These are phyloP conservation scores for human DNA, from an alignment of 2,113 vertebrate species.

Conservation along the genomic window DNA sequence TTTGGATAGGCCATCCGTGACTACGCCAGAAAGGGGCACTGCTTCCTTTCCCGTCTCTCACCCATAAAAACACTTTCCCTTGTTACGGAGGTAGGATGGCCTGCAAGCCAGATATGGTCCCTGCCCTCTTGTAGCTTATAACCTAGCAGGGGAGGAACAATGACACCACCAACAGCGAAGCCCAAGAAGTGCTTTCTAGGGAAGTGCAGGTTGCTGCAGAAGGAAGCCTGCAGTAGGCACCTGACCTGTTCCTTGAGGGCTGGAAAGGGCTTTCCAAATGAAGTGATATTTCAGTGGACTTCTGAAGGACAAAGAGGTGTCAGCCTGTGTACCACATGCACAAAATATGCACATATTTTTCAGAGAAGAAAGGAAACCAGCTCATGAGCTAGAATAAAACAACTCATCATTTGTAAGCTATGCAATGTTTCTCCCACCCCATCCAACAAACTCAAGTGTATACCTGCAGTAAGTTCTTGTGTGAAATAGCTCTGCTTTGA, in stretches of 20 bases:
- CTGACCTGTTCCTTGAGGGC: not conserved
- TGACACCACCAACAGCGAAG: not conserved
- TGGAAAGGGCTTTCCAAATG: not conserved
- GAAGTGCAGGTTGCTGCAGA: not conserved
- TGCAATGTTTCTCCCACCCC: not conserved
- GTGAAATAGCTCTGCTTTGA: not conserved
- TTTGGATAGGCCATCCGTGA: not conserved
- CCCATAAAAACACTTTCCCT: too few species aligned
- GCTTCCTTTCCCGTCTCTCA: not conserved
- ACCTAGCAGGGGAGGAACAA: not conserved
- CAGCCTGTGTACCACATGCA: not conserved
- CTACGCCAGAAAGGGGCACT: accelerated
- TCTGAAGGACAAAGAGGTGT: not conserved
- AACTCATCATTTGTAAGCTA: not conserved
- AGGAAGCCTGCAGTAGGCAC: not conserved
- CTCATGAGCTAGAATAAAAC: not conserved
- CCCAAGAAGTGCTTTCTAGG: not conserved
- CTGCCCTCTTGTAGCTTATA: not conserved
- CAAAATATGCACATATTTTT: not conserved
- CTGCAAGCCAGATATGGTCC: not conserved
- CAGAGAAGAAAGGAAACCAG: not conserved
- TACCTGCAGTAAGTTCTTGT: not conserved
- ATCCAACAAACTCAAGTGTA: not conserved
- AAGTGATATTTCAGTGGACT: not conserved
- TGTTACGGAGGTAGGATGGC: not conserved